These are phyloP conservation scores for Caenorhabditis angaria DNA, from an alignment of 2,888 invertebrate genomes.

Conservation along the genomic window DNA sequence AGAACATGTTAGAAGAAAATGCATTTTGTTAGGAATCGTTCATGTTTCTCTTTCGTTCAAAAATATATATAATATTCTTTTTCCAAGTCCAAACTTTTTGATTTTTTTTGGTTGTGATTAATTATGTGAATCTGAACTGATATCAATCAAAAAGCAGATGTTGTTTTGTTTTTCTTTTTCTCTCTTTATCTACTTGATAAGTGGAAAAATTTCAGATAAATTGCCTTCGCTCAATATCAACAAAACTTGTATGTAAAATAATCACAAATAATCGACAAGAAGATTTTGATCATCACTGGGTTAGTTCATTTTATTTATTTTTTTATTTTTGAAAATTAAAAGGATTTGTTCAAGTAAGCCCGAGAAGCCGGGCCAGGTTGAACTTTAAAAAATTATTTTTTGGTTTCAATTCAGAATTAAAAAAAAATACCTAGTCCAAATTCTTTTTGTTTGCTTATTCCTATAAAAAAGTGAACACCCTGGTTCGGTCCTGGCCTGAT, in stretches of 20 bases:
- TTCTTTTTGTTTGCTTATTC: no score
- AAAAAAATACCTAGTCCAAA: no score
- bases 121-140: neutral
- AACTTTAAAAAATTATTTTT: no score
- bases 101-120: neutral
- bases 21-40: no score
- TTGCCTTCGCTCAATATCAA: constrained; percentile 36
- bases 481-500: no score
- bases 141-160: neutral
- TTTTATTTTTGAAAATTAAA: neutral
- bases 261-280: constrained; percentile 20
- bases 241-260: constrained; percentile 41
- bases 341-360: neutral
- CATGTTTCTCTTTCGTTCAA: neutral
- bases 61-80: neutral
- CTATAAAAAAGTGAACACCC: no score
- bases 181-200: no score
- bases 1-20: no score
- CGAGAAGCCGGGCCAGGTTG: no score
- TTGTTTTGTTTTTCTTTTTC: neutral
- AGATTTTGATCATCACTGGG: constrained; percentile 45
- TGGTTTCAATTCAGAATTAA: no score
- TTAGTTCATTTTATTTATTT: constrained; percentile 8
- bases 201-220: constrained; percentile 41
- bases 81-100: neutral